These are phyloP conservation scores for Hippocampus zosterae DNA, from an alignment of 2,113 vertebrate genomes.

Conservation along the genomic window DNA sequence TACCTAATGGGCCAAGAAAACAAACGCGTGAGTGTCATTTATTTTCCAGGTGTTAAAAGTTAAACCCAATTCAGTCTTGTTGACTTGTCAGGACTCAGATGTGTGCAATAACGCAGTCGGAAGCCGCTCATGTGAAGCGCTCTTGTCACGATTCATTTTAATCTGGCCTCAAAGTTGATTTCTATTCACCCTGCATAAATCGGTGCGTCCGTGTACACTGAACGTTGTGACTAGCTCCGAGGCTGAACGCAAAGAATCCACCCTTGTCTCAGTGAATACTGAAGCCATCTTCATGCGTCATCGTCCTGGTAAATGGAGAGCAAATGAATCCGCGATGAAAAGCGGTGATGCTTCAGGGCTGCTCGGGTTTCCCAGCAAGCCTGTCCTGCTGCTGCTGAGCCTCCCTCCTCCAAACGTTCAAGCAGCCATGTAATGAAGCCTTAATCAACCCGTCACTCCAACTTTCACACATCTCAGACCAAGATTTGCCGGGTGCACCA, in stretches of 20 bases:
- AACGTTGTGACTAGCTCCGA: constrained; percentile 19
- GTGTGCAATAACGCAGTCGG: constrained; percentile 18
- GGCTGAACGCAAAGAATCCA: constrained; percentile 60
- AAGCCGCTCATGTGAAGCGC: constrained; percentile 12
- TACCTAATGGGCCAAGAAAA: constrained; percentile 50
- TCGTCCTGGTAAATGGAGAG: constrained; percentile 15
- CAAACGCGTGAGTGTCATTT: constrained; percentile 37
- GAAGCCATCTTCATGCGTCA: background rate
- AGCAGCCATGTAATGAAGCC: constrained; percentile 60
- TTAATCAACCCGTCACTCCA: constrained; percentile 65
- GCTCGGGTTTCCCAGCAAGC: constrained; percentile 15
- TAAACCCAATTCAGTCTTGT: constrained; percentile 4
- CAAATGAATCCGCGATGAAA: constrained; percentile 8
- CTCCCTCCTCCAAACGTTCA: constrained; percentile 40
- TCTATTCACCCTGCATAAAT: constrained; percentile 32
- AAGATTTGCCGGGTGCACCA: background rate
- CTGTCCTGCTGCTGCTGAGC: constrained; percentile 30
- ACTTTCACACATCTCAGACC: background rate
- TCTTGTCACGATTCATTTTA: constrained; percentile 43
- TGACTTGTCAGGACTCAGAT: constrained; percentile 16
- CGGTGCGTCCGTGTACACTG: constrained; percentile 4
- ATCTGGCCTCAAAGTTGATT: constrained; percentile 37
- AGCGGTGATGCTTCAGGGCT: constrained; percentile 4
- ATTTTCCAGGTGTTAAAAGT: constrained; percentile 32
- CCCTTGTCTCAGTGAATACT: constrained; percentile 4